A percentile compares a stretch with the other conserved stretches of the same genome.
Conservation (phyloP, 1,140 invertebrate genomes). For the Apis laboriosa region DNA sequence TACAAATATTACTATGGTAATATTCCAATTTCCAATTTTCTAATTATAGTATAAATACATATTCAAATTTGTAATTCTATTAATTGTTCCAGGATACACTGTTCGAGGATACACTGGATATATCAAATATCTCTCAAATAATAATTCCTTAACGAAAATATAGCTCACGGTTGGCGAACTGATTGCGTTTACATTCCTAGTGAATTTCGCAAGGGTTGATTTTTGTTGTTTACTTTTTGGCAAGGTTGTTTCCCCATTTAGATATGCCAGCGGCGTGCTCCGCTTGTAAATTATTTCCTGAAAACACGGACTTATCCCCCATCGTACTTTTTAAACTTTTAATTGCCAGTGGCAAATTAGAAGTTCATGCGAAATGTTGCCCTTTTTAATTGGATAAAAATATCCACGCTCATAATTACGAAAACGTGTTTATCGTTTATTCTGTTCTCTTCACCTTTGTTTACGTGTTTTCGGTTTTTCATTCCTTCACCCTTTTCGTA, state of each 20-base stretch:
- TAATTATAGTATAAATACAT: too few relatives aligned
- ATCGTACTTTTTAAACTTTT: conserved; percentile 1
- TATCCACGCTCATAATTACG: not conserved
- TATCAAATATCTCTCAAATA: not conserved
- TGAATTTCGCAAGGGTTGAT: not conserved
- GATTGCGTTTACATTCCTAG: not conserved
- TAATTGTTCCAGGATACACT: too few relatives aligned
- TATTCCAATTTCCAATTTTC: too few relatives aligned
- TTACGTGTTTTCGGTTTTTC: not conserved
- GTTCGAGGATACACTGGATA: not conserved
- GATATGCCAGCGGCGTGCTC: not conserved
- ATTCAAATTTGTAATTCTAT: too few relatives aligned
- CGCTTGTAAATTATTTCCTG: conserved; percentile 32
- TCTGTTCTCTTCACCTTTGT: not conserved
- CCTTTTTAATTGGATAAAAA: conserved; percentile 13
- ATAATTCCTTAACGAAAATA: not conserved
- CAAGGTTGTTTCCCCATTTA: not conserved
- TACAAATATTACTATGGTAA: too few relatives aligned
- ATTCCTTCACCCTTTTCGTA: too few relatives aligned
- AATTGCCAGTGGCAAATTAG: conserved; percentile 11
- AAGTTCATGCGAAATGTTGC: not conserved
- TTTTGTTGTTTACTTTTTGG: conserved; percentile 9
- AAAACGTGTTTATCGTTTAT: not conserved
- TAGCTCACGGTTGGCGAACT: not conserved
- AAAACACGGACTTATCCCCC: not conserved